These are phyloP conservation scores for Coccyzus lansbergi DNA, from an alignment of 2,797 vertebrate genomes.

Conservation along the genomic window DNA sequence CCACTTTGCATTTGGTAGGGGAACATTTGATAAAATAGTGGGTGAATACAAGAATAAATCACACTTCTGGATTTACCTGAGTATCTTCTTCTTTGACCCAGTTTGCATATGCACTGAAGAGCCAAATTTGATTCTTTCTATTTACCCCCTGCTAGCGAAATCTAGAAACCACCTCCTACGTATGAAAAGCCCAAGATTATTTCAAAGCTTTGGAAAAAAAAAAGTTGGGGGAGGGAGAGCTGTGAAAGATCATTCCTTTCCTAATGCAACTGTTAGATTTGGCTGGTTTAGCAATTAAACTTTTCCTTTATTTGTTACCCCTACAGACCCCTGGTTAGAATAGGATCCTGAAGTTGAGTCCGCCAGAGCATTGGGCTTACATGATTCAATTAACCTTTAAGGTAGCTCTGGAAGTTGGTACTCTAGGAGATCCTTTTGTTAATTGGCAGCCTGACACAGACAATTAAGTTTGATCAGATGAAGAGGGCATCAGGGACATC, in stretches of 20 bases:
- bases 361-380: constrained; percentile 77
- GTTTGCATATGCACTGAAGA: rapidly evolving
- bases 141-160: background rate
- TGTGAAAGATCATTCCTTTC: constrained; percentile 52
- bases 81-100: background rate
- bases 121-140: background rate
- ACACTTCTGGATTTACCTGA: background rate
- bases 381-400: constrained; percentile 91
- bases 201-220: background rate
- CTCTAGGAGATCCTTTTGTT: constrained; percentile 79
- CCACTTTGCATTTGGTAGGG: background rate
- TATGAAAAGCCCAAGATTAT: constrained; percentile 19
- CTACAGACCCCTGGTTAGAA: constrained; percentile 69
- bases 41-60: background rate
- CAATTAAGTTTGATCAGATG: constrained; percentile 87
- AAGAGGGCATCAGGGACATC: constrained; percentile 81
- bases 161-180: background rate
- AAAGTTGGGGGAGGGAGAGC: background rate
- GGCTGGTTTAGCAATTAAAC: constrained; percentile 54
- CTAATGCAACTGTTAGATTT: constrained; percentile 26
- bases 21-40: background rate
- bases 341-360: constrained; percentile 75
- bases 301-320: constrained; percentile 69
- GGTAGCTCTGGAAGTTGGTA: constrained; percentile 80
- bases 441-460: constrained; percentile 89